These are phyloP conservation scores for Trissolcus basalis DNA, from an alignment of 1,140 invertebrate species.

Conservation along the genomic window DNA sequence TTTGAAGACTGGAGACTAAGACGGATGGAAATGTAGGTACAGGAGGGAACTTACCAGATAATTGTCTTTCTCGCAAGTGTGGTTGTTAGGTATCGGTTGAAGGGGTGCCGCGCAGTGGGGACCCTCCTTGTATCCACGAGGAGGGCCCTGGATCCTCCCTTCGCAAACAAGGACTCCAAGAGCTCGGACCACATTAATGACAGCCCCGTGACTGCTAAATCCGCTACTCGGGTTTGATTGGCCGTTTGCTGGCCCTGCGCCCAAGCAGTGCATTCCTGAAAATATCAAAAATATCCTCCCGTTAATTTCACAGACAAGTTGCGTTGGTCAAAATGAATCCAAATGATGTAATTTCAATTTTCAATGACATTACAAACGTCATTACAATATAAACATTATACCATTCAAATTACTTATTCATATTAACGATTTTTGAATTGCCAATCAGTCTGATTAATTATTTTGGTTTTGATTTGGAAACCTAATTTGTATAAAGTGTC, in stretches of 20 bases:
- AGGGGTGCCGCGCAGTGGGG: slow-evolving; percentile 81
- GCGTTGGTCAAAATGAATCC: no score
- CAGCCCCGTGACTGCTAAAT: slow-evolving; percentile 74
- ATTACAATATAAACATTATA: no score
- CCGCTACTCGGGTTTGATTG: slow-evolving; percentile 65
- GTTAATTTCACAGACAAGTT: no score
- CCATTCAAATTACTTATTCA: no score
- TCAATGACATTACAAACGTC: no score
- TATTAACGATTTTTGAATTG: no score
- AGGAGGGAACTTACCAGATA: slow-evolving; percentile 74
- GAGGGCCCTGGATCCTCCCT: slow-evolving; percentile 81
- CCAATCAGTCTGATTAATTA: no score
- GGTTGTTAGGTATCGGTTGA: slow-evolving; percentile 70
- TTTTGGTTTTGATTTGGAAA: no score
- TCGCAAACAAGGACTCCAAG: slow-evolving; percentile 83
- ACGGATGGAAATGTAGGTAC: not conserved
- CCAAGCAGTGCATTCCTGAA: slow-evolving; percentile 75
- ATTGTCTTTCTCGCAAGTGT: slow-evolving; percentile 77
- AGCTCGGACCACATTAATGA: slow-evolving; percentile 80
- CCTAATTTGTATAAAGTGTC: no score
- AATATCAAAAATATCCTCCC: slow-evolving; percentile 14
- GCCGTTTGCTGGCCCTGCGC: slow-evolving; percentile 67
- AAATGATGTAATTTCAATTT: no score
- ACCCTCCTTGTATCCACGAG: slow-evolving; percentile 83
- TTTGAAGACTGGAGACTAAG: not conserved